phyloP scores from a whole-genome alignment of 2,113 vertebrate species.

The Laticauda colubrina region DNA sequence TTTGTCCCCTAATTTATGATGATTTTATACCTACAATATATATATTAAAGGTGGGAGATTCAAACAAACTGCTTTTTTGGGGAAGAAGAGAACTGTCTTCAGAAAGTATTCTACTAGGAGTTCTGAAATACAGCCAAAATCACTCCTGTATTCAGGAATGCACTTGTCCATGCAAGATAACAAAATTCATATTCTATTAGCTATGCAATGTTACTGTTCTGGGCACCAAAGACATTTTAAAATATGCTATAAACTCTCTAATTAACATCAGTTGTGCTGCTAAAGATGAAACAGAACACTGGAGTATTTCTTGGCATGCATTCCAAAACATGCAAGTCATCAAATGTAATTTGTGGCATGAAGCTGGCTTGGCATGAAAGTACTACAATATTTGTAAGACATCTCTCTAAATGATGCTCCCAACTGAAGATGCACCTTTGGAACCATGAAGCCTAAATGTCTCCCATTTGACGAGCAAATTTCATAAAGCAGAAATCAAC shows the following conservation, averaged over 20 bases:
- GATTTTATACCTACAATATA: neutral
- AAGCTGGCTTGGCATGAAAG: slow-evolving; percentile 40
- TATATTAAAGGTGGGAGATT: slow-evolving; percentile 3
- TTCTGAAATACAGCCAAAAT: slow-evolving; percentile 13
- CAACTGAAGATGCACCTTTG: slow-evolving; percentile 13
- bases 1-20: slow-evolving; percentile 1
- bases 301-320: slow-evolving; percentile 45
- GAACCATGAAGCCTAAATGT: slow-evolving; percentile 6
- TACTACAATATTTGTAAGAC: slow-evolving; percentile 24
- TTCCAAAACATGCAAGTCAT: neutral
- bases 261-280: slow-evolving; percentile 33
- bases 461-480: neutral
- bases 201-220: slow-evolving; percentile 19
- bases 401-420: slow-evolving; percentile 36
- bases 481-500: neutral
- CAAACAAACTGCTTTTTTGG: neutral
- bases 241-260: neutral
- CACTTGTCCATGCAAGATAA: slow-evolving; percentile 43
- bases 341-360: slow-evolving; percentile 41
- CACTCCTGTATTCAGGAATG: neutral
- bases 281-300: slow-evolving; percentile 39
- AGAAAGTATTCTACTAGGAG: neutral
- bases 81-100: neutral
- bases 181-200: slow-evolving; percentile 22
- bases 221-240: slow-evolving; percentile 23